Evolutionary conservation across 2,113 vertebrate genomes (phyloP).

Genomic region (Lagenorhynchus albirostris): DNA sequence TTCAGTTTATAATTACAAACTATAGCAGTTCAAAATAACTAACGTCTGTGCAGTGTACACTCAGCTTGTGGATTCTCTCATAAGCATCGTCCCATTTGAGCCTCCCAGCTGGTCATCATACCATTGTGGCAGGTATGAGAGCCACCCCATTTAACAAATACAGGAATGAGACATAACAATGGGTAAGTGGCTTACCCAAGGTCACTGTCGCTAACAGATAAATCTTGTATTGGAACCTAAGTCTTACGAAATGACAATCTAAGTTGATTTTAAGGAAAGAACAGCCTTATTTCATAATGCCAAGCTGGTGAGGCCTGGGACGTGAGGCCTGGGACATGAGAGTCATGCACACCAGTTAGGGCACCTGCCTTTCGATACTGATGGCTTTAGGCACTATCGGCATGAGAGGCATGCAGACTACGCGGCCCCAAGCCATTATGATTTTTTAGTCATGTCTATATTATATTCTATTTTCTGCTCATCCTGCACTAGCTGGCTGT

Average conservation of each 20-base stretch:
- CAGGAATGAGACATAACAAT: not conserved
- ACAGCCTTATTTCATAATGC: not conserved
- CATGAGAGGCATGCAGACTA: too few relatives aligned
- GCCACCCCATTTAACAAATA: not conserved
- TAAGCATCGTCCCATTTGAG: not conserved
- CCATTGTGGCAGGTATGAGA: not conserved
- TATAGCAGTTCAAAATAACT: not conserved
- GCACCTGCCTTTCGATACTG: not conserved
- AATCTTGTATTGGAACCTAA: not conserved
- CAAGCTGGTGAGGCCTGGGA: not conserved
- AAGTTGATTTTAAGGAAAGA: not conserved
- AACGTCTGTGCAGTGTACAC: not conserved
- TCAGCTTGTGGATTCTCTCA: not conserved
- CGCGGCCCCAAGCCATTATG: not conserved
- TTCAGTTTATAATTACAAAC: not conserved
- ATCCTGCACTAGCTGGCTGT: not conserved
- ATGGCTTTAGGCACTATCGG: not conserved
- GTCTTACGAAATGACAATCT: not conserved
- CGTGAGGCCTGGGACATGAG: not conserved
- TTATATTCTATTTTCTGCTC: not conserved
- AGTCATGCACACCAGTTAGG: not conserved
- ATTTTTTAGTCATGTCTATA: not conserved
- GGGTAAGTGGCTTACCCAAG: not conserved
- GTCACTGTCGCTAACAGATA: not conserved
- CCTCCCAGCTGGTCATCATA: not conserved